These are phyloP conservation scores for Aplocera efformata DNA, from an alignment of 2,888 invertebrate species.

Conservation along the genomic window DNA sequence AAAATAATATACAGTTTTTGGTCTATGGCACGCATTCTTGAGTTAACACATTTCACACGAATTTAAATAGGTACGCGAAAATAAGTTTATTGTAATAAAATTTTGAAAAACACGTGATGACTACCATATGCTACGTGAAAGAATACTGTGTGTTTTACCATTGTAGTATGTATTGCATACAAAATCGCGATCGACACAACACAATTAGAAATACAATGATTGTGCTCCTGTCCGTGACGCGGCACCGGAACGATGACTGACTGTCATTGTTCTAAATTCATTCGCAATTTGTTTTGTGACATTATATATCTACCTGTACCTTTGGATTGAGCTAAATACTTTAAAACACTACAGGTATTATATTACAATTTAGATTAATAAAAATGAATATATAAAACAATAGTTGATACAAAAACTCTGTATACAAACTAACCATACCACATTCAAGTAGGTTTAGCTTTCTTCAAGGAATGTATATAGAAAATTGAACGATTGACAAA, in stretches of 20 bases:
- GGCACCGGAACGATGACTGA: slow-evolving; percentile 52
- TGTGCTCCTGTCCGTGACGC: slow-evolving; percentile 67
- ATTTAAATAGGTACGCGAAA: no score
- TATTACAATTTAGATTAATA: slow-evolving; percentile 10
- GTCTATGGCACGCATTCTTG: slow-evolving; percentile 1
- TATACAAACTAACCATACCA: neutral
- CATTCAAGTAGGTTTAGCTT: no score
- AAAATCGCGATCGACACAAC: slow-evolving; percentile 50
- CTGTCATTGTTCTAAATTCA: slow-evolving; percentile 66
- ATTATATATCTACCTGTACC: slow-evolving; percentile 6
- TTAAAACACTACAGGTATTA: slow-evolving; percentile 1
- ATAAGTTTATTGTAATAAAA: no score
- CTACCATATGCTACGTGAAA: slow-evolving; percentile 24
- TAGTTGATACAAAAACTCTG: neutral
- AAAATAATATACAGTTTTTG: slow-evolving; percentile 4
- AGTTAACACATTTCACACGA: neutral
- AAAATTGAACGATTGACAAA: no score
- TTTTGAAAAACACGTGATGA: slow-evolving; percentile 5
- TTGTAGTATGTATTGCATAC: slow-evolving; percentile 30
- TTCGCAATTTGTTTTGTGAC: slow-evolving; percentile 28
- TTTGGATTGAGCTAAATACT: slow-evolving; percentile 2
- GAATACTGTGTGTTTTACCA: slow-evolving; percentile 45
- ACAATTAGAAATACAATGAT: slow-evolving; percentile 65
- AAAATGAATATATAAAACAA: slow-evolving; percentile 4
- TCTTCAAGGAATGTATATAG: no score